phyloP scores from a whole-genome alignment of 2,888 invertebrate species.

The Leuctra nigra region DNA sequence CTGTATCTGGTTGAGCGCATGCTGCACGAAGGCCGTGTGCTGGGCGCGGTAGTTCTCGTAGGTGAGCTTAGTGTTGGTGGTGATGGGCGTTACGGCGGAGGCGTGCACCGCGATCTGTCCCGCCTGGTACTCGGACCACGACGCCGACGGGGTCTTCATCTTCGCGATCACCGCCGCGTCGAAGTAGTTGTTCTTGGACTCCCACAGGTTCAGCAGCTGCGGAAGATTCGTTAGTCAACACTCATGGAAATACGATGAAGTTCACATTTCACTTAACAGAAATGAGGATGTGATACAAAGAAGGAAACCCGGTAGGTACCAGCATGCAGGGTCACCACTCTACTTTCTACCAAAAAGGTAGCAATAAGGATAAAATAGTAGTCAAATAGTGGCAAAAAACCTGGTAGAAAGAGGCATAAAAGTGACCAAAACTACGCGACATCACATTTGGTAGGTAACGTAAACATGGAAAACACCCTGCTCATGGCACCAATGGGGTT shows the following conservation, averaged over 20 bases:
- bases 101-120: slow-evolving; percentile 76
- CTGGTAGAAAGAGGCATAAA: no score
- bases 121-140: slow-evolving; percentile 86
- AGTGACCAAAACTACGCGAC: no score
- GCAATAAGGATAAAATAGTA: no score
- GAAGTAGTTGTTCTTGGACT: slow-evolving; percentile 89
- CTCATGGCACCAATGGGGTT: no score
- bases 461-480: no score
- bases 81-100: slow-evolving; percentile 66
- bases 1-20: slow-evolving; percentile 83
- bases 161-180: slow-evolving; percentile 74
- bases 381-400: no score
- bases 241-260: neutral
- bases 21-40: slow-evolving; percentile 90
- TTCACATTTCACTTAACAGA: neutral
- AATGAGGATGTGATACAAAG: neutral
- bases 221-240: slow-evolving; percentile 24
- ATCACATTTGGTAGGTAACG: no score
- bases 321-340: no score
- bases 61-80: slow-evolving; percentile 72
- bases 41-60: slow-evolving; percentile 88
- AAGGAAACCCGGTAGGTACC: neutral
- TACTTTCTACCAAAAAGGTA: neutral
- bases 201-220: slow-evolving; percentile 85
- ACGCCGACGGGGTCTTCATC: slow-evolving; percentile 77